These are phyloP conservation scores for Hydraecia micacea DNA, from an alignment of 2,888 invertebrate species.

Conservation along the genomic window DNA sequence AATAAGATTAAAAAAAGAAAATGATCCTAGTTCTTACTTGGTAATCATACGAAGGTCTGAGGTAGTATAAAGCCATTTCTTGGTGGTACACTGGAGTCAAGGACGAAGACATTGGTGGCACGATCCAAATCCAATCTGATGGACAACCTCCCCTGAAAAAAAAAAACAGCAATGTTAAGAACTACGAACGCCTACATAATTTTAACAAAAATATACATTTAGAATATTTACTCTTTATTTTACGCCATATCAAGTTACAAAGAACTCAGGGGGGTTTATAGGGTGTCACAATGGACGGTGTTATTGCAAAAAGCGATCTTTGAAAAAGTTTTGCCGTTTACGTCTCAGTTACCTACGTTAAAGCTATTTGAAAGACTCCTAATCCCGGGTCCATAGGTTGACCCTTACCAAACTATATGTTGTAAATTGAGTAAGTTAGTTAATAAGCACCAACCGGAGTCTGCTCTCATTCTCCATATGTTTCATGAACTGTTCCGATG, in stretches of 20 bases:
- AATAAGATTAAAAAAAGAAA: no score
- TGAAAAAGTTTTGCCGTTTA: neutral
- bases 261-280: no score
- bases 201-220: neutral
- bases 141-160: slow-evolving; percentile 93
- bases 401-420: neutral
- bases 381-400: neutral
- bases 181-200: neutral
- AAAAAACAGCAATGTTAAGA: neutral
- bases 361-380: neutral
- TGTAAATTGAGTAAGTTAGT: neutral
- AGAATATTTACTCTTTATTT: neutral
- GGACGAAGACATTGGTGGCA: slow-evolving; percentile 94
- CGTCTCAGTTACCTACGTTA: no score
- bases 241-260: neutral
- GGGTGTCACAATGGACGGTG: neutral
- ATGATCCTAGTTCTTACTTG: slow-evolving; percentile 90
- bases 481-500: slow-evolving; percentile 98
- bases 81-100: slow-evolving; percentile 95
- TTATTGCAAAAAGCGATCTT: neutral
- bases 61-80: slow-evolving; percentile 96
- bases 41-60: slow-evolving; percentile 97
- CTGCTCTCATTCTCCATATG: slow-evolving; percentile 97
- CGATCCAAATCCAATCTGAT: slow-evolving; percentile 96
- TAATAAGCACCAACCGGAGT: slow-evolving; percentile 88